Conservation (phyloP, 92 coral and sea anemone genomes). For the Porites rus region DNA sequence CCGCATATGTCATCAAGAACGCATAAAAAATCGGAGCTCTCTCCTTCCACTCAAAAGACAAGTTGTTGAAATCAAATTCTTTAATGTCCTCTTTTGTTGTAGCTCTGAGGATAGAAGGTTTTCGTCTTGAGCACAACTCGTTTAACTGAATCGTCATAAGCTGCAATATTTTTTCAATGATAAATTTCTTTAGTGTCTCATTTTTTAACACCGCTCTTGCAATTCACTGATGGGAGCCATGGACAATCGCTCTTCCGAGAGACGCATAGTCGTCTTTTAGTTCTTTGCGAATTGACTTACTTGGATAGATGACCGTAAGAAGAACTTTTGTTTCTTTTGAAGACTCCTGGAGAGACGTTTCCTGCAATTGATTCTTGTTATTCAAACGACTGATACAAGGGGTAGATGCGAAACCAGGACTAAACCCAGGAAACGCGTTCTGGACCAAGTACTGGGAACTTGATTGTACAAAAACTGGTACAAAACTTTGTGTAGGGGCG, state of each 20-base stretch:
- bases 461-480: constrained; percentile 8
- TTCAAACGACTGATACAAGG: constrained; percentile 8
- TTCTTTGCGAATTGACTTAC: constrained; percentile 45
- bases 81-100: constrained; percentile 1
- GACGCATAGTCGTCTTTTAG: constrained; percentile 31
- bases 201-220: constrained; percentile 38
- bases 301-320: constrained; percentile 41
- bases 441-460: not conserved
- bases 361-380: not conserved
- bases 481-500: constrained; percentile 5
- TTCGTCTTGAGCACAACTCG: constrained; percentile 3
- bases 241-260: constrained; percentile 43
- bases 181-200: constrained; percentile 15
- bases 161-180: constrained; percentile 45
- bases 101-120: constrained; percentile 10
- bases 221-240: constrained; percentile 41
- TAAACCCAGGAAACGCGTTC: not conserved
- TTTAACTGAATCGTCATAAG: constrained; percentile 48
- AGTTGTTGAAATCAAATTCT: constrained; percentile 4
- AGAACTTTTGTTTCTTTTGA: constrained; percentile 25
- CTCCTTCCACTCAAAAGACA: constrained; percentile 14
- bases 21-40: constrained; percentile 3
- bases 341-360: not conserved
- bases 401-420: constrained; percentile 12
- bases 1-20: constrained; percentile 2